Evolutionary conservation across 1,140 invertebrate species (phyloP).

Genomic region (Lasioglossum baleicum): DNA sequence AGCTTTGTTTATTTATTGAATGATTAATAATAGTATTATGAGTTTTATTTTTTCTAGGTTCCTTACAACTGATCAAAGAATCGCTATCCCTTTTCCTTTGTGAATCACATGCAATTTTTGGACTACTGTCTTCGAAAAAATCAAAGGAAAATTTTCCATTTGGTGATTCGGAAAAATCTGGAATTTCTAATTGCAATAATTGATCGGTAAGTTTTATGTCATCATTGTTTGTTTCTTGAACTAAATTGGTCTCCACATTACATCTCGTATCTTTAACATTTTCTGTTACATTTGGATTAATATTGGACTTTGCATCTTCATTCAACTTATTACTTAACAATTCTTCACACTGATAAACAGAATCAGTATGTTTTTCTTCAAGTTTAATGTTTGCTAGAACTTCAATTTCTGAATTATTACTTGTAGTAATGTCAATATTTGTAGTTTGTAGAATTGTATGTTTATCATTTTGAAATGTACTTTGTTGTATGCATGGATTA

Average conservation of each 20-base stretch:
- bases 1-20: not conserved
- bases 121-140: slow-evolving; percentile 30
- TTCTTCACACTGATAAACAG: not conserved
- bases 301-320: not conserved
- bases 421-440: not conserved
- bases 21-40: slow-evolving; percentile 12
- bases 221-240: not conserved
- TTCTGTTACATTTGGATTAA: not conserved
- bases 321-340: not conserved
- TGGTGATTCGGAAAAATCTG: not conserved
- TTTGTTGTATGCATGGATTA: not conserved
- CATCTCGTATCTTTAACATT: not conserved
- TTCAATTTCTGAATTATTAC: slow-evolving; percentile 2
- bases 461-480: not conserved
- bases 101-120: slow-evolving; percentile 12
- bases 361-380: not conserved
- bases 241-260: not conserved
- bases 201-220: slow-evolving; percentile 22
- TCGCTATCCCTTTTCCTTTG: slow-evolving; percentile 5
- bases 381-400: not conserved
- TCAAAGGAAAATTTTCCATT: not conserved
- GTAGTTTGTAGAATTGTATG: not conserved
- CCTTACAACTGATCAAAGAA: not conserved
- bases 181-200: slow-evolving; percentile 24
- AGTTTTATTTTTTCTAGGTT: not conserved